phyloP scores from a whole-genome alignment of 2,888 invertebrate species.

The Nebria brevicollis region DNA sequence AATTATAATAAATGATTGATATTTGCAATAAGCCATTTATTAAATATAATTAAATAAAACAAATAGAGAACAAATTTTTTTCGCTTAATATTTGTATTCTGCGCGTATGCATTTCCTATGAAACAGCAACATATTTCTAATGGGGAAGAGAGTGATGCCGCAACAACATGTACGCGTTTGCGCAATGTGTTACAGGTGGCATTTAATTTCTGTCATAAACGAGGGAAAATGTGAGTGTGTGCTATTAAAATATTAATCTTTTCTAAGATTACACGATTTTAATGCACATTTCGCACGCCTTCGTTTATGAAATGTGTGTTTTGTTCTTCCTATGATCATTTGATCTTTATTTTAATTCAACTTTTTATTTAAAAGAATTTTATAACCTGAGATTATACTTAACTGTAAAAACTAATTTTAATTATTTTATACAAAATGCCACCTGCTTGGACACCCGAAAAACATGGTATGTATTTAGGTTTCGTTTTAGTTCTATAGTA shows the following conservation, averaged over 20 bases:
- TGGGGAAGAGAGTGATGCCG: background rate
- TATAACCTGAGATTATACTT: conserved; percentile 4
- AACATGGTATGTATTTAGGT: conserved; percentile 28
- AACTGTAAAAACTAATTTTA: background rate
- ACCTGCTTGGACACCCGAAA: conserved; percentile 43
- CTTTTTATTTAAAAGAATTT: background rate
- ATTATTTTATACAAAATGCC: conserved; percentile 33
- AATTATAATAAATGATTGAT: background rate
- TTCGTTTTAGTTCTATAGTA: background rate
- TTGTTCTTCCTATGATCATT: background rate
- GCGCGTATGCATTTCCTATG: background rate
- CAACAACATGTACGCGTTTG: conserved; percentile 18
- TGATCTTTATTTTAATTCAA: background rate
- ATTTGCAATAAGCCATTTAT: background rate
- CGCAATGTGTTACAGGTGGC: conserved; percentile 17
- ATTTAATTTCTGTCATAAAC: conserved; percentile 26
- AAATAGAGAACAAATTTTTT: background rate
- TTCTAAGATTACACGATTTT: conserved; percentile 6
- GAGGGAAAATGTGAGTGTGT: conserved; percentile 31
- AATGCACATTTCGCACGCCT: conserved; percentile 13
- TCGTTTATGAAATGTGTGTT: background rate
- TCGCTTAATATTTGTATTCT: background rate
- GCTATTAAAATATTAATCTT: background rate
- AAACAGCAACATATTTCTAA: background rate
- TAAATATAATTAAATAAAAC: background rate